phyloP scores from a whole-genome alignment of 2,797 vertebrate genomes.

The Neolamprologus multifasciatus region DNA sequence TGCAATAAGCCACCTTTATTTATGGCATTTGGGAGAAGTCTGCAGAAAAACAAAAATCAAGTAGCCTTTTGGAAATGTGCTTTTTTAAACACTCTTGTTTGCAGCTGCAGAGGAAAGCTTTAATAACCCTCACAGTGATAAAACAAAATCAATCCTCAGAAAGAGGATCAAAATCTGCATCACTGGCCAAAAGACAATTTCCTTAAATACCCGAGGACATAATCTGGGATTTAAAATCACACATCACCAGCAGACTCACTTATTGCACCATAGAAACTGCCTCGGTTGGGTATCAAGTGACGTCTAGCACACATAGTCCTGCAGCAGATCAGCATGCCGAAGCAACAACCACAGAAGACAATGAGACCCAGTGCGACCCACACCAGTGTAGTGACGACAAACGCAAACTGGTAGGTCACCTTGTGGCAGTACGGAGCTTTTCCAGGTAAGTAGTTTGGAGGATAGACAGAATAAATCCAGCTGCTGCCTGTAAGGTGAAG shows the following conservation, averaged over 20 bases:
- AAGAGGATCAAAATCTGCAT: background rate
- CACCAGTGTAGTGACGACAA: slow-evolving; percentile 36
- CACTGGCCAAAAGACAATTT: background rate
- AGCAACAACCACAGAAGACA: background rate
- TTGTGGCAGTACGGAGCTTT: slow-evolving; percentile 18
- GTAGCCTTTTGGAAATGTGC: background rate
- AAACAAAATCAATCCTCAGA: background rate
- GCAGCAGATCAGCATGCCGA: slow-evolving; percentile 10
- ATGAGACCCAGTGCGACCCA: slow-evolving; percentile 8
- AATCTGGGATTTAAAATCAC: background rate
- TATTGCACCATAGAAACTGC: slow-evolving; percentile 27
- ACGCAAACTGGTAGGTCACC: slow-evolving; percentile 52
- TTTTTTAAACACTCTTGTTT: background rate
- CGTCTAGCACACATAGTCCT: background rate
- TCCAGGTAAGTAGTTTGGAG: slow-evolving; percentile 31
- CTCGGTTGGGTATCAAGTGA: slow-evolving; percentile 5
- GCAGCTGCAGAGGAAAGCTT: background rate
- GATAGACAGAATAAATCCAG: slow-evolving; percentile 58
- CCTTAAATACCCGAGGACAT: background rate
- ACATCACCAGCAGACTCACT: slow-evolving; percentile 13
- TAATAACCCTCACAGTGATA: background rate
- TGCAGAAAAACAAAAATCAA: background rate
- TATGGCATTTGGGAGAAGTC: background rate
- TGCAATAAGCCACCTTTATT: background rate
- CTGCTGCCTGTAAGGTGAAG: slow-evolving; percentile 20